Evolutionary conservation across 1,140 invertebrate species (phyloP).

Genomic region (Drosophila sulfurigaster): DNA sequence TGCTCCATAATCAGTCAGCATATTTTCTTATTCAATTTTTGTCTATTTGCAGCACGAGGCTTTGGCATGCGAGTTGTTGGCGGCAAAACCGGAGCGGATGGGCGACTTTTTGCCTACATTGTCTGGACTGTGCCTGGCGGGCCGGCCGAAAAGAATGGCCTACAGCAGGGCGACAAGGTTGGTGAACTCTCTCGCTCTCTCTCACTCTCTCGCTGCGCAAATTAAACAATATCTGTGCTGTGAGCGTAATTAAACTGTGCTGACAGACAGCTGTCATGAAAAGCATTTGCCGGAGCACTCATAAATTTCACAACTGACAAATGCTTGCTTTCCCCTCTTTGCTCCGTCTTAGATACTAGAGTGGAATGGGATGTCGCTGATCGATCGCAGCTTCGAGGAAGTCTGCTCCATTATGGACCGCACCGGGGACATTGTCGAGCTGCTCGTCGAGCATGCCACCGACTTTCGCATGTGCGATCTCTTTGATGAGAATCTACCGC

Average conservation of each 20-base stretch:
- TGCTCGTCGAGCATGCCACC: slow-evolving; percentile 92
- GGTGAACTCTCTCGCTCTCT: slow-evolving; percentile 25
- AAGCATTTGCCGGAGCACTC: neutral
- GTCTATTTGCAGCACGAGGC: slow-evolving; percentile 89
- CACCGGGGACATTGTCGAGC: slow-evolving; percentile 92
- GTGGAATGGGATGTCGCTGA: slow-evolving; percentile 93
- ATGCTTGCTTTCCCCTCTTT: neutral
- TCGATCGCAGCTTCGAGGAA: slow-evolving; percentile 96
- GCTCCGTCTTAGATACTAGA: slow-evolving; percentile 88
- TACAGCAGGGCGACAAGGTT: slow-evolving; percentile 95
- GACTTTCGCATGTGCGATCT: slow-evolving; percentile 89
- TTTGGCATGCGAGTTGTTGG: slow-evolving; percentile 97
- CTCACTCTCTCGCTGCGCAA: neutral
- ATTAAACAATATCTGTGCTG: neutral
- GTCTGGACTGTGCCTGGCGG: slow-evolving; percentile 96
- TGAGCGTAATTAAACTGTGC: slow-evolving; percentile 1
- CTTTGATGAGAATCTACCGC: slow-evolving; percentile 86
- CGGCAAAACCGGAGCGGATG: slow-evolving; percentile 93
- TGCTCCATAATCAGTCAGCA: slow-evolving; percentile 50
- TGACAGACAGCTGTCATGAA: slow-evolving; percentile 32
- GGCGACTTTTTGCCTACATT: slow-evolving; percentile 94
- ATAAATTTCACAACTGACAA: neutral
- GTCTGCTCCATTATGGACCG: slow-evolving; percentile 93
- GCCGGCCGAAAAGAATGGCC: slow-evolving; percentile 93
- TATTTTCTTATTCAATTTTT: slow-evolving; percentile 67